Evolutionary conservation across 2,888 invertebrate species (phyloP), one percentile per base, ranked within the genome.

Genomic region (Apoda limacodes): DNA sequence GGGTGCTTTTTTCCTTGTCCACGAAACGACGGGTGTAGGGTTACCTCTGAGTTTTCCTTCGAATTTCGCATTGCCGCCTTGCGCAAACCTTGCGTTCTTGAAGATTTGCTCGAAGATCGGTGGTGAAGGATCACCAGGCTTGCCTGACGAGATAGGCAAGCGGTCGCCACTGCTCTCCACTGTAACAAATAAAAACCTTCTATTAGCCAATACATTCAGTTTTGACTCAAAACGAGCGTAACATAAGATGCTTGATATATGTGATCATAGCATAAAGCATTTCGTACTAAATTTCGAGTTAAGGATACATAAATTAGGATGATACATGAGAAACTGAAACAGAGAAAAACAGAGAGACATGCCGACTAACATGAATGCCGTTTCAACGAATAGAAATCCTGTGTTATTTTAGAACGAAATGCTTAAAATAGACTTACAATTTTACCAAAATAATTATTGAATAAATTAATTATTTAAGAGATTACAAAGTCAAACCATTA

Each of bases 61-160:
- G 65, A 97, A 96, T 50, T 91, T 84, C 30, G 95, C 95, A 63
- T 93, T 92, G 29, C 94, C 95, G 46, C 96, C 96, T 83, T 95
- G 95, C 39, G 95, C 95, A 71, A 95, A 95, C 61, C 95, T 88
- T 46, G 95, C 94, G 76, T 95, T 95, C 72, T 91, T 91, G 71
- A 95, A 95, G 61, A 96, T 93, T 74, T 95, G 93, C 78, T 96
- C 95, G 75, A 97, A 95, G 48, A 96, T 92, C 43, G 96, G 96
- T 35, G 96, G 95, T 43, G 94, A 90, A 44, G 90, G 91, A 54
- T 89, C 88, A 50, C 90, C 89, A 39, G 90, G 89, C 59, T 63
- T 58, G 38, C 71, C 72, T 40, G 63, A 46, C 26, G 69, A 55
- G 45, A 74, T 60, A 32, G 74, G 64, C 48, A 69, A 45, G 35